Evolutionary conservation across 2,888 invertebrate species (phyloP), one percentile per base, ranked within the genome.

Genomic region (Apamea monoglypha): DNA sequence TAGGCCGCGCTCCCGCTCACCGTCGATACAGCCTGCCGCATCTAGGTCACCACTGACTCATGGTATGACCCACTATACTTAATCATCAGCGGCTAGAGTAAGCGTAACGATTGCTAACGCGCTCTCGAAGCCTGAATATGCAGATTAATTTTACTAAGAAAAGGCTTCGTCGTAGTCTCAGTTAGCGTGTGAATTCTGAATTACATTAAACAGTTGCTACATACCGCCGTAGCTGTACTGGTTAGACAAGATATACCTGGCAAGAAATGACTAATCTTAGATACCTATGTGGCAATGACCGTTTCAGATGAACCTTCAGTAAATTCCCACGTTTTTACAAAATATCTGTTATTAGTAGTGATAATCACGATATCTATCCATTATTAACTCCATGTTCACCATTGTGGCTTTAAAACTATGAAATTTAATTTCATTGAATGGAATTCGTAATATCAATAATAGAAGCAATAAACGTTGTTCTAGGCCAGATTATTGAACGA

Each of bases 41-140:
- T 94, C 94, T 96, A 91, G 96, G 96, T 96, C 96, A 96, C 86
- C 93, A 94, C 94, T 95, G 95, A 96, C 95, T 96, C 95, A 95
- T 93, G 92, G 92, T 91, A 91, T 92, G 92, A 93, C 94, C 93
- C 90, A 93, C 93, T 92, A 90, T 87, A 93, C 93, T 95, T 95
- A 94, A 95, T 96, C 95, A 95, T 95, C 94, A 91, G 91, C 92
- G 78, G 80, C 80, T 80, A 87, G 76, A 85, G 84, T 88, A 79
- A 88, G 84, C 90, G 85, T 81, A 84, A 87, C 82, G 86, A 88
- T 90, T 91, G 76, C 80, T 79, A 85, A 88, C 85, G 79, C 85
- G 84, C 82, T 88, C 87, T 82, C 85, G 69, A 88, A 86, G 86
- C 79, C 74, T 76, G 74, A 82, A 86, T 86, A 89, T 87, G 87